Base-by-base conservation (phyloP, 1,140 invertebrate species). In the Druon quercuslanigerum region DNA sequence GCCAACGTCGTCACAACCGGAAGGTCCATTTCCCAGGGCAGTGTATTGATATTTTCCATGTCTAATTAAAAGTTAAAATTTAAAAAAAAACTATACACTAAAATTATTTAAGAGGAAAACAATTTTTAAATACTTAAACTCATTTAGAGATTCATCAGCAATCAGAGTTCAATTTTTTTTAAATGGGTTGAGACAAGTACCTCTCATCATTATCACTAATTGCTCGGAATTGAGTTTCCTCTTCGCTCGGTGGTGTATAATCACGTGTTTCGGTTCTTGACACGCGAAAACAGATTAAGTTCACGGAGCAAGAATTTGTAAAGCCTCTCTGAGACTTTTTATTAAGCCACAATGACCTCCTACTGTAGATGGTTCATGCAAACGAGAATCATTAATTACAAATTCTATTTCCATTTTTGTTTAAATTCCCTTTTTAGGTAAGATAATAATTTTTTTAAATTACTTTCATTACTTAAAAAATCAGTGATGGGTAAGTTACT, bases 21-120 rank as follows among this genome's bases (percentile, higher is more conserved):
- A 90, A 52, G 93, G 91, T 76, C 90, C 91, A 71, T 92, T 92
- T 87, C 93, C 94, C 83, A 95, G 87, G 25, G 94, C 94, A 40
- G 94, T 95, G 86, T 95, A 95, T 83, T 95, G 93, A 85, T 95
- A 94, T 77, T 94, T 92, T 71, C 92, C 92, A 87, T 92, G 92
- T 81, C 92, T 94, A 57, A 73, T 71, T 71, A 17, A 50, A 71
- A 75, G 51, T 46, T 17, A 46, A 40, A 19, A 52, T 20, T 4
- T 70, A 40, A 70, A 14, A 70, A 14, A 9, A 33, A 70, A 25
- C 14, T 16, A 56, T 3, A 4, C 19, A 56, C 16, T 17, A 16
- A 56, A 56, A 56, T 56, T 19, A 19, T n/a, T 56, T 8, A 1
- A 8, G 9, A 9, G n/a, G 8, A 17, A 56, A 6, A 56, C 0